Evolutionary conservation across 1,140 invertebrate species (phyloP).

Genomic region (Thaumetopoea pityocampa): DNA sequence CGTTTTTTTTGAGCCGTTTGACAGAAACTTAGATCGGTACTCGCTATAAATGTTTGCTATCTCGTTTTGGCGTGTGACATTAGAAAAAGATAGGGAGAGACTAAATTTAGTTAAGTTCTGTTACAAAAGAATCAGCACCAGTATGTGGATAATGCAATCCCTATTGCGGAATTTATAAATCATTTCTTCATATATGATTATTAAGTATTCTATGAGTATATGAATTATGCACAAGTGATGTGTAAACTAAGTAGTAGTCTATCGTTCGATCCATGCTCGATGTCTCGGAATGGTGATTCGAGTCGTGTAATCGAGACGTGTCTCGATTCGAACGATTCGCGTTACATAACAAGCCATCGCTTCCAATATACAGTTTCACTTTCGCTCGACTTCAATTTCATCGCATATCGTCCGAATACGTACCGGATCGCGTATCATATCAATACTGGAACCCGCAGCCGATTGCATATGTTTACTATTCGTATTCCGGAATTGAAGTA

Average conservation of each 20-base stretch:
- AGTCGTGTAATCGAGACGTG: constrained; percentile 27
- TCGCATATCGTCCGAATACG: constrained; percentile 21
- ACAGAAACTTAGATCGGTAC: too few species aligned
- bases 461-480: constrained; percentile 24
- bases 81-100: too few species aligned
- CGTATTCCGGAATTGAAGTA: too few species aligned
- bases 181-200: constrained; percentile 16
- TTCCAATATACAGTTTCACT: constrained; percentile 63
- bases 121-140: too few species aligned
- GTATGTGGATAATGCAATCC: constrained; percentile 1
- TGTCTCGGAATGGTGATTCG: constrained; percentile 37
- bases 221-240: constrained; percentile 18
- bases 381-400: constrained; percentile 61
- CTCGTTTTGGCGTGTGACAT: too few species aligned
- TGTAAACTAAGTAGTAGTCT: constrained; percentile 14
- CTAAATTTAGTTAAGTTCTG: too few species aligned
- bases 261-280: constrained; percentile 19
- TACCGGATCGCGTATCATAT: constrained; percentile 22
- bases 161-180: constrained; percentile 12
- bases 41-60: too few species aligned
- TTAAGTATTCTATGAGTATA: constrained; percentile 19
- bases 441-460: constrained; percentile 37
- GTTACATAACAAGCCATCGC: constrained; percentile 20
- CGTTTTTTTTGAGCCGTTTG: constrained; percentile 2
- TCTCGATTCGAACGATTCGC: constrained; percentile 19